These are phyloP conservation scores for Zosterops lateralis DNA, from an alignment of 2,113 vertebrate genomes.

Conservation along the genomic window DNA sequence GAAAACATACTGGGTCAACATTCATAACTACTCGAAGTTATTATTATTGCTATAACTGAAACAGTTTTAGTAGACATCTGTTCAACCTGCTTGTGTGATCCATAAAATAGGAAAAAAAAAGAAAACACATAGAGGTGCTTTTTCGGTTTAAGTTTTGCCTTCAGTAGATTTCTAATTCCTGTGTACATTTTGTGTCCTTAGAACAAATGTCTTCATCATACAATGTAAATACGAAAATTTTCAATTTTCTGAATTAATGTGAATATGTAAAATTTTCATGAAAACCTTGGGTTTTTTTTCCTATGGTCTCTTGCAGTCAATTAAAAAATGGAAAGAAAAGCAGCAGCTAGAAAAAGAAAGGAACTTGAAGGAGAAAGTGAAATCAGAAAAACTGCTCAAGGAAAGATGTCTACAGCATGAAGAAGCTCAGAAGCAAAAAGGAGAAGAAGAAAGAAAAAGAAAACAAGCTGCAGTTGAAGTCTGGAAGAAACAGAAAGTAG, in stretches of 20 bases:
- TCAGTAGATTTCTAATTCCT: neutral
- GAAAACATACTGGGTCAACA: neutral
- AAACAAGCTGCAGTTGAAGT: slow-evolving; percentile 66
- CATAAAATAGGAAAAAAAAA: neutral
- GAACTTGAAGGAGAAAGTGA: slow-evolving; percentile 73
- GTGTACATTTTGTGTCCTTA: neutral
- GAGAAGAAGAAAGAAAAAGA: slow-evolving; percentile 74
- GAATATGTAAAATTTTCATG: neutral
- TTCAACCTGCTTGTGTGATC: neutral
- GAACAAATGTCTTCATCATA: neutral
- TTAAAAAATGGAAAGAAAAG: slow-evolving; percentile 84
- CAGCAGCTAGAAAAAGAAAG: slow-evolving; percentile 73
- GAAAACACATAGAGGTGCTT: neutral
- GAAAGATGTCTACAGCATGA: slow-evolving; percentile 40
- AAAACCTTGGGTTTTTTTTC: neutral
- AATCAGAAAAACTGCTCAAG: slow-evolving; percentile 51
- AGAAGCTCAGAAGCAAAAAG: slow-evolving; percentile 68
- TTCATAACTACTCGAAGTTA: neutral
- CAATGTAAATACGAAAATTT: neutral
- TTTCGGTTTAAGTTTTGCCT: neutral
- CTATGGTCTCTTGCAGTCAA: slow-evolving; percentile 72
- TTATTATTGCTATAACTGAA: neutral
- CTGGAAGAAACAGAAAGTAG: slow-evolving; percentile 80
- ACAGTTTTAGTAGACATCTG: neutral
- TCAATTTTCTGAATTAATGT: neutral